Conservation (phyloP, 2,888 invertebrate species). For the Heptascelio sp. region DNA sequence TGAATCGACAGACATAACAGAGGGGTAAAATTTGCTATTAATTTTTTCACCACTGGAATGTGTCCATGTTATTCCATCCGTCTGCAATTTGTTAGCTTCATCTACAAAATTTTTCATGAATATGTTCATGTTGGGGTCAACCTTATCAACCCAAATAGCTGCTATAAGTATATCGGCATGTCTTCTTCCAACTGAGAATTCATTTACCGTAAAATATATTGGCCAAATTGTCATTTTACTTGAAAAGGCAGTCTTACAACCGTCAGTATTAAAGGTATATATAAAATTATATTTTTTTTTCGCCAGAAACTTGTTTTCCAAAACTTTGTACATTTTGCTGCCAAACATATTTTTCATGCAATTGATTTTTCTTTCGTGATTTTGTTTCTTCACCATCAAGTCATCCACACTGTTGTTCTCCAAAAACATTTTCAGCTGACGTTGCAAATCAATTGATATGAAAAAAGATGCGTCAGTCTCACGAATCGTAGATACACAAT, state of each 20-base stretch:
- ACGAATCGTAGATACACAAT: background rate
- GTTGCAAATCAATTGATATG: background rate
- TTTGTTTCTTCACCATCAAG: background rate
- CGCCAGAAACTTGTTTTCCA: background rate
- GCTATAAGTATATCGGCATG: conserved; percentile 5
- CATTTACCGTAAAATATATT: conserved; percentile 9
- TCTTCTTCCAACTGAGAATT: background rate
- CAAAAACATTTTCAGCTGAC: conserved; percentile 12
- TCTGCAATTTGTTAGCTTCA: conserved; percentile 21
- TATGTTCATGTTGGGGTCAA: conserved; percentile 37
- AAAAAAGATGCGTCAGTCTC: background rate
- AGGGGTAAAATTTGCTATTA: conserved; percentile 20
- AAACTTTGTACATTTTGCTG: background rate
- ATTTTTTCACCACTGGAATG: conserved; percentile 10
- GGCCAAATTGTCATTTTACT: conserved; percentile 43
- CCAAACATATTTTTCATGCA: conserved; percentile 9
- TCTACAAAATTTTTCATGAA: conserved; percentile 31
- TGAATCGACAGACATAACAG: conserved; percentile 21
- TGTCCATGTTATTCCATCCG: conserved; percentile 12
- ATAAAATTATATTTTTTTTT: conserved; percentile 27
- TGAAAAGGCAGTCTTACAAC: conserved; percentile 25
- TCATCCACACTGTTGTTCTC: conserved; percentile 29
- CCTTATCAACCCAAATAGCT: conserved; percentile 38
- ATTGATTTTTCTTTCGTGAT: background rate
- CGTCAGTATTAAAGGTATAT: conserved; percentile 26